Evolutionary conservation across 2,888 invertebrate species (phyloP).

Genomic region (Leucophora obtusa): DNA sequence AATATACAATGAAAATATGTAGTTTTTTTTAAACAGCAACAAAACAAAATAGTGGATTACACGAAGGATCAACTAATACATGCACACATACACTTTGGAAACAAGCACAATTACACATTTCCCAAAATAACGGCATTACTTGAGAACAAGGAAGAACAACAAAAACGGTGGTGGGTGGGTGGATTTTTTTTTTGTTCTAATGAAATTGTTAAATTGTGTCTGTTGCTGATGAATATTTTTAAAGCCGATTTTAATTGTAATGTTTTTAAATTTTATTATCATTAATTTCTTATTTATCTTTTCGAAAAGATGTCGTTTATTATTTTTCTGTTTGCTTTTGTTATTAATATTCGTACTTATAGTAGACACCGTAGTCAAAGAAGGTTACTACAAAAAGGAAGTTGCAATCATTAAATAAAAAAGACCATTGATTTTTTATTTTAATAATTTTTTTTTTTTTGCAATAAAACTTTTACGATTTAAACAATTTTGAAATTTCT

Average conservation of each 20-base stretch:
- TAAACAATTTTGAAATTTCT: not conserved
- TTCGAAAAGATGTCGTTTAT: conserved; percentile 64
- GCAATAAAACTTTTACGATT: not conserved
- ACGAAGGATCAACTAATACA: conserved; percentile 46
- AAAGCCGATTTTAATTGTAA: not conserved
- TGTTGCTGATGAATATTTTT: not conserved
- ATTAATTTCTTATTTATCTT: conserved; percentile 64
- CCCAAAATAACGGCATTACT: conserved; percentile 30
- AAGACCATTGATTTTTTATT: conserved; percentile 48
- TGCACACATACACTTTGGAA: not conserved
- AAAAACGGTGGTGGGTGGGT: conserved; percentile 37
- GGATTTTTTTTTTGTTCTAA: not conserved
- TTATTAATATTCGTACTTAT: conserved; percentile 71
- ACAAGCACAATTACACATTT: not conserved
- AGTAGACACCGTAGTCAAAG: conserved; percentile 72
- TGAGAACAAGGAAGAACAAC: conserved; percentile 23
- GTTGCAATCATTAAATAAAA: conserved; percentile 56
- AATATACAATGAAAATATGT: not conserved
- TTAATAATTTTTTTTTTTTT: conserved; percentile 10
- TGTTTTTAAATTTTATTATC: conserved; percentile 20
- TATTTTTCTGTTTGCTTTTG: conserved; percentile 68
- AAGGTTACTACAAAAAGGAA: conserved; percentile 65
- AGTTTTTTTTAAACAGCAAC: not conserved
- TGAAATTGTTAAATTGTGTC: not conserved
- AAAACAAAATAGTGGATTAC: conserved; percentile 28